Percentiles rank a stretch among this genome's conserved stretches.
phyloP scores from a whole-genome alignment of 64 coral and sea anemone genomes.

The Pachyseris speciosa region DNA sequence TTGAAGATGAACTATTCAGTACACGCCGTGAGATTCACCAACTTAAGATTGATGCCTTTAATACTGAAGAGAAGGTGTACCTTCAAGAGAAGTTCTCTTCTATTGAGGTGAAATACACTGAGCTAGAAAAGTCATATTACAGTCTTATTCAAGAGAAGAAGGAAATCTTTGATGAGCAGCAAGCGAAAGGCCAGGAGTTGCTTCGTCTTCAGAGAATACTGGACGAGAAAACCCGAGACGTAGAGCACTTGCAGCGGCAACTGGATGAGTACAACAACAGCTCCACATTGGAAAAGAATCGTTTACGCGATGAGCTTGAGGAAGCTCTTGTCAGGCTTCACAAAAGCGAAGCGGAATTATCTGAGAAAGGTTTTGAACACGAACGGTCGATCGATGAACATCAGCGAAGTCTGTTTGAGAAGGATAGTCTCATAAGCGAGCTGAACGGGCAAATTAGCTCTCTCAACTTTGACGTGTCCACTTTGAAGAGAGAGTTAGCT shows the following conservation, averaged over 20 bases:
- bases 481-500: conserved; percentile 27
- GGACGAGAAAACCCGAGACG: conserved; percentile 43
- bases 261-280: conserved; percentile 52
- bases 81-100: neutral
- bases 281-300: conserved; percentile 44
- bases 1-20: conserved; percentile 45
- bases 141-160: conserved; percentile 18
- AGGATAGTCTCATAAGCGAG: conserved; percentile 8
- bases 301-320: conserved; percentile 67
- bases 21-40: conserved; percentile 34
- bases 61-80: neutral
- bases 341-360: conserved; percentile 50
- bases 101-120: conserved; percentile 7
- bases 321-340: conserved; percentile 67
- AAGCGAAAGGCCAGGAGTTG: conserved; percentile 1
- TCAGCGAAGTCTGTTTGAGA: conserved; percentile 27
- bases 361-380: conserved; percentile 16
- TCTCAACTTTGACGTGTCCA: conserved; percentile 25
- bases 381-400: neutral
- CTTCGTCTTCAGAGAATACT: neutral
- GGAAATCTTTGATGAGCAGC: conserved; percentile 1
- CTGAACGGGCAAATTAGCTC: conserved; percentile 6
- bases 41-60: neutral
- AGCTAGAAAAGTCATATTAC: conserved; percentile 1
- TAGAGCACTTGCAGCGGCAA: conserved; percentile 35